Percentiles rank a stretch among this genome's conserved stretches.
phyloP scores from a whole-genome alignment of 2,888 invertebrate genomes.

The Hypselothyrea guttata region DNA sequence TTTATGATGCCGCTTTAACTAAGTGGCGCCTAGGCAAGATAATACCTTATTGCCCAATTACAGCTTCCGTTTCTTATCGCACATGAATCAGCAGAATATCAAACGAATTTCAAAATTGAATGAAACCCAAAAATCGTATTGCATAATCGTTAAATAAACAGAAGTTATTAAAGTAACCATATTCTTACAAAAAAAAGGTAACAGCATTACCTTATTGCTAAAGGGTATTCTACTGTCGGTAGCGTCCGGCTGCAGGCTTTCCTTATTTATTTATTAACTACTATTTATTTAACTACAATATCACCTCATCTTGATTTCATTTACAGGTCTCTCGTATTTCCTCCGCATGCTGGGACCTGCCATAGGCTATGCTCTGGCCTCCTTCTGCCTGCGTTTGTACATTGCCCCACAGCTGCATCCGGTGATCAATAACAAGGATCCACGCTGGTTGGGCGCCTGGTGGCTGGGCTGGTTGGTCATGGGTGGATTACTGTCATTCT shows the following conservation, averaged over 20 bases:
- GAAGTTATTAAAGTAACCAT: no score
- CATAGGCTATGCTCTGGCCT: slow-evolving; percentile 86
- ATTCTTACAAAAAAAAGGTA: no score
- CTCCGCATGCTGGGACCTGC: slow-evolving; percentile 88
- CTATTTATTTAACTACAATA: no score
- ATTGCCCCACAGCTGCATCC: slow-evolving; percentile 86
- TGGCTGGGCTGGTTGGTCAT: slow-evolving; percentile 89
- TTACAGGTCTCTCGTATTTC: slow-evolving; percentile 86
- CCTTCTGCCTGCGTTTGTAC: slow-evolving; percentile 86
- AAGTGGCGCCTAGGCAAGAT: not conserved
- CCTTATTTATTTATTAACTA: no score
- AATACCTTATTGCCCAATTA: not conserved
- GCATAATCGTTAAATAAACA: no score
- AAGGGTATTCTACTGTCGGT: no score
- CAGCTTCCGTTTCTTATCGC: slow-evolving; percentile 21
- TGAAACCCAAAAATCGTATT: no score
- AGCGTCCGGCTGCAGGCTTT: no score
- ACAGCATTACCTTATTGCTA: no score
- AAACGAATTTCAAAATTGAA: no score
- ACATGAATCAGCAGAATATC: not conserved
- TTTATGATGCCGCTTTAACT: not conserved
- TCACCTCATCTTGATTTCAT: not conserved
- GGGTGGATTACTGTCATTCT: slow-evolving; percentile 84
- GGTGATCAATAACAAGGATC: slow-evolving; percentile 86
- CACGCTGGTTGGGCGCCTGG: slow-evolving; percentile 92